Conservation (phyloP, 2,888 invertebrate genomes). For the Parasteatoda lunata region DNA sequence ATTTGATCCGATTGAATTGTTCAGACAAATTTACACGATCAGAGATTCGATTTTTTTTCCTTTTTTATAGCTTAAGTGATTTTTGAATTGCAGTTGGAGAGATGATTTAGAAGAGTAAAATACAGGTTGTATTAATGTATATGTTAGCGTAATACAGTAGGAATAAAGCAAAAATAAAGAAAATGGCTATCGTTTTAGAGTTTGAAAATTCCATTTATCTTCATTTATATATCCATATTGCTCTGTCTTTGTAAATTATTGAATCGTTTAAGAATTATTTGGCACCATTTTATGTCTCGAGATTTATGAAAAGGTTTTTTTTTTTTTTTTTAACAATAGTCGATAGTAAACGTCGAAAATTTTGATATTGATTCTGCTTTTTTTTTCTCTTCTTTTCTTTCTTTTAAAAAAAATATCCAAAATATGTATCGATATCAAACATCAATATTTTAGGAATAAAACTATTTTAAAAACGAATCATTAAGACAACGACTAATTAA, state of each 20-base stretch:
- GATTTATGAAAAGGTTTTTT: neutral
- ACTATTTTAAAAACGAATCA: too few species aligned
- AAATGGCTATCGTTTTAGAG: neutral
- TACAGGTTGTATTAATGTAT: constrained; percentile 49
- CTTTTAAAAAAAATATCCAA: too few species aligned
- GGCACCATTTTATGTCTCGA: neutral
- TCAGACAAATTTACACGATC: constrained; percentile 59
- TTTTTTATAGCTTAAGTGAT: constrained; percentile 39
- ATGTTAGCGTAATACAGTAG: constrained; percentile 8
- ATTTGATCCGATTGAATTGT: constrained; percentile 62
- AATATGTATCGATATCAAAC: too few species aligned
- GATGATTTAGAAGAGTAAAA: constrained; percentile 52
- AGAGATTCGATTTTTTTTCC: constrained; percentile 15
- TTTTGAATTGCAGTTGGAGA: constrained; percentile 57
- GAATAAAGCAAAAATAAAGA: neutral
- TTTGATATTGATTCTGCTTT: too few species aligned
- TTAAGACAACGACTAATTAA: too few species aligned
- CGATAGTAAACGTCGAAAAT: neutral
- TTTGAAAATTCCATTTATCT: neutral
- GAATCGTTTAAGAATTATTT: neutral
- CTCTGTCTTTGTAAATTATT: too few species aligned
- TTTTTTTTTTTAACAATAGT: too few species aligned
- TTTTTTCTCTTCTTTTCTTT: too few species aligned
- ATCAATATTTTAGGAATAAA: too few species aligned
- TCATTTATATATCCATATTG: neutral